Base-by-base conservation (phyloP, 2,888 invertebrate species). In the Trissonchulus latispiculum region DNA sequence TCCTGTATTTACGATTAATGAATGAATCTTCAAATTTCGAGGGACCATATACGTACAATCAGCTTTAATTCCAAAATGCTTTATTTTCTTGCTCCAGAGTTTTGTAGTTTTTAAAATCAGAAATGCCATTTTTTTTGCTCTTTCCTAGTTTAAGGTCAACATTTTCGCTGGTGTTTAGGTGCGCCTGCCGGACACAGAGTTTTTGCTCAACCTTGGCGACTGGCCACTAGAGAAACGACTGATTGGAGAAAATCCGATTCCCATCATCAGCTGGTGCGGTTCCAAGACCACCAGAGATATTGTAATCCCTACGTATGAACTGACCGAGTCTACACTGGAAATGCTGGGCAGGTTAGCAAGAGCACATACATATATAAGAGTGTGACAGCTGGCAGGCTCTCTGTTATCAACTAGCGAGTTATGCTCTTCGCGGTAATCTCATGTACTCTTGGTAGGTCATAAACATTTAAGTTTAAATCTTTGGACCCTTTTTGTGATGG, bases 261-360 rank as follows among this genome's bases (percentile, higher is more conserved):
- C 96, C 1, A 88, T 97, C 75, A 91, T 96, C 82, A 95, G 95
- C 28, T 97, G 96, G 96, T 96, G 96, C 84, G 95, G 95, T 0
- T 95, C 93, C 76, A 87, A 88, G 74, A 89, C 90, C 75, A 89
- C 90, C 2, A 86, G 87, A 79, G 96, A 97, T 83, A 94, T 96
- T 82, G 88, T 94, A 36, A 87, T 96, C 87, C 96, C 96, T 3
- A 95, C 95, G 0, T 96, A 96, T 84, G 95, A 96, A 83, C 86
- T 96, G 68, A 94, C 93, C 0, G 92, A 95, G 85, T 90, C 95
- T 23, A 89, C 92, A 0, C 84, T 95, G 76, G 93, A 95, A 86
- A 91, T 90, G 85, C 93, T 96, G 92, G 92, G 92, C 80, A 89
- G 92, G 92, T 91, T n/a, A n/a, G n/a, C n/a, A n/a, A n/a, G n/a